Evolutionary conservation across 2,888 invertebrate genomes (phyloP), one percentile per base, ranked within the genome.

Genomic region (Sinohyriopsis cumingii): DNA sequence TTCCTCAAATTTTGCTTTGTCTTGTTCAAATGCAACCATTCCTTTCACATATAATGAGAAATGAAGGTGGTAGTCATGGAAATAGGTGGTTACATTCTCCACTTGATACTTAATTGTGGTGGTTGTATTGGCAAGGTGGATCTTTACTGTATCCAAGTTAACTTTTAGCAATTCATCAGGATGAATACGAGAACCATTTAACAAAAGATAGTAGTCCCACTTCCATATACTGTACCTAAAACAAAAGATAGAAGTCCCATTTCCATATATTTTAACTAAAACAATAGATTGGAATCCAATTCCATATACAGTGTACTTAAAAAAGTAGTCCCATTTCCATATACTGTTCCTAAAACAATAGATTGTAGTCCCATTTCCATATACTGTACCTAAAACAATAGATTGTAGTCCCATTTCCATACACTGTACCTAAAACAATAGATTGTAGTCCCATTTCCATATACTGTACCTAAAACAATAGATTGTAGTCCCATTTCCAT

Each of bases 391-490:
- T 28, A 28, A 28, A 28, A 28, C 28, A 28, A 28, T 5, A 28
- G 28, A 28, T 2, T 5, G 28, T 28, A 28, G 28, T 4, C 28
- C 28, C 28, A 28, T 28, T 28, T 28, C 28, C 6, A 5, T 7
- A 33, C 33, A n/a, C n/a, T 33, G 7, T 33, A 33, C 33, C 0
- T 1, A 33, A 33, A 33, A 22, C 70, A 61, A n/a, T n/a, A n/a
- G n/a, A n/a, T n/a, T n/a, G 55, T 78, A 81, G 56, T 80, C 76
- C 67, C 80, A 66, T 45, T 57, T 68, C 73, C 75, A 76, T n/a
- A 68, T 59, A 59, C 62, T 73, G 53, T 64, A 54, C 20, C 77
- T 77, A 72, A 54, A 75, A 24, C 18, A 57, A 64, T 12, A 81
- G 61, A 25, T 71, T 59, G 55, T 78, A 81, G 57, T 81, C 76